Evolutionary conservation across 2,888 invertebrate species (phyloP), one percentile per base, ranked within the genome.

Genomic region (Cosmia pyralina): DNA sequence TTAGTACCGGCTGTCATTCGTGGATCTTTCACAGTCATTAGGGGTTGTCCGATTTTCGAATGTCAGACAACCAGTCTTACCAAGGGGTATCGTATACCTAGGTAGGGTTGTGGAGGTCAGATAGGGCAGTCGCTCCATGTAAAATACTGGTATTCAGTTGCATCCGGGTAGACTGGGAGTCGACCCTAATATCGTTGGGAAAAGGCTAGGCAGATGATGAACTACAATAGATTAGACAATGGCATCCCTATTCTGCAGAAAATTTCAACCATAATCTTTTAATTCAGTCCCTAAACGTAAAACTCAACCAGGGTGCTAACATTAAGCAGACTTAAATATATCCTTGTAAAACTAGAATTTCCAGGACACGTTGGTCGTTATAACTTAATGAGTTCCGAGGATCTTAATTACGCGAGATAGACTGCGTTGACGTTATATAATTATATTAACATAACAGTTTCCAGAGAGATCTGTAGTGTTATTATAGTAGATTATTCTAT

Each of bases 341-440:
- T 69, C 66, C 75, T 75, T 72, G 48, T 74, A 74, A 77, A 73
- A 70, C 75, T 71, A 50, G 58, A 85, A 73, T 59, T 60, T 65
- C 48, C 67, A 73, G 62, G 60, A 69, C 59, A 69, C 63, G 70
- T 69, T 67, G 44, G 83, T 79, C 71, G 83, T 83, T 85, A 75
- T 50, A 73, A 52, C 75, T 79, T 83, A 85, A 83, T 83, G 83
- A 85, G 84, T 77, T 85, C 38, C 59, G 19, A 63, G 70, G 69
- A 75, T 80, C 72, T 83, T 83, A 75, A 74, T 59, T 38, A 70
- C 57, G 67, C n/a, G 69, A 63, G 63, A 60, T 79, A 59, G 67
- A 76, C 67, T 62, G 62, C 59, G 71, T 75, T 73, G 79, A 67
- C 71, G 73, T 68, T 59, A 67, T 75, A 69, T 72, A 63, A 69